Evolutionary conservation across 2,113 vertebrate genomes (phyloP), one percentile per base, ranked within the genome.

Genomic region (Rousettus leschenaultii): DNA sequence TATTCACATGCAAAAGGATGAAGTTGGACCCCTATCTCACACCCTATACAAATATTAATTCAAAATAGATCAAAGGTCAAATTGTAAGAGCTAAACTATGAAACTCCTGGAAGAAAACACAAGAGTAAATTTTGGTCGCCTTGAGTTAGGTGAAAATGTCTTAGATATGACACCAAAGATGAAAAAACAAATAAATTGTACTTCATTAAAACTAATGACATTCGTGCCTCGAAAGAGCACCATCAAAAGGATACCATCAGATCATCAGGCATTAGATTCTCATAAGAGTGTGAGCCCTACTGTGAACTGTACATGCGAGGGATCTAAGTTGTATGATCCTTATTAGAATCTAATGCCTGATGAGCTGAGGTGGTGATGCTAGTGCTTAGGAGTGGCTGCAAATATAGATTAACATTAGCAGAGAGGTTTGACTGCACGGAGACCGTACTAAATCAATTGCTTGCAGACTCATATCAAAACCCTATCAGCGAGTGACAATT

Each of bases 211-310:
- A 84, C 7, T 38, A 77, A 84, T 57, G 38, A 70, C n/a, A 75
- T 93, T 35, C 73, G 38, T 96, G n/a, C 38, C 59, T 96, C n/a
- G 77, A 84, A n/a, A 89, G 19, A 45, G 55, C 55, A 86, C 43
- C 28, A 77, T 77, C 8, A n/a, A 70, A 28, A 51, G 51, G 51
- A 51, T 51, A 51, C 51, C 51, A 51, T 16, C 51, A 51, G 51
- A 51, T 16, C 51, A 51, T 51, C 51, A 51, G 51, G 14, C 51
- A 51, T 51, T 51, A 16, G 51, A 51, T 51, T 51, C 51, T 51
- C 51, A 51, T 51, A 51, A 15, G 5, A 16, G 51, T 51, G 51
- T 51, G 51, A 51, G 51, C 51, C 51, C 51, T 51, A 51, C 51
- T 51, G 51, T 51, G 51, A 51, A 51, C 51, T 51, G 51, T 51